These are phyloP conservation scores for Oxystoma pomonae DNA, from an alignment of 2,888 invertebrate genomes.

Conservation along the genomic window DNA sequence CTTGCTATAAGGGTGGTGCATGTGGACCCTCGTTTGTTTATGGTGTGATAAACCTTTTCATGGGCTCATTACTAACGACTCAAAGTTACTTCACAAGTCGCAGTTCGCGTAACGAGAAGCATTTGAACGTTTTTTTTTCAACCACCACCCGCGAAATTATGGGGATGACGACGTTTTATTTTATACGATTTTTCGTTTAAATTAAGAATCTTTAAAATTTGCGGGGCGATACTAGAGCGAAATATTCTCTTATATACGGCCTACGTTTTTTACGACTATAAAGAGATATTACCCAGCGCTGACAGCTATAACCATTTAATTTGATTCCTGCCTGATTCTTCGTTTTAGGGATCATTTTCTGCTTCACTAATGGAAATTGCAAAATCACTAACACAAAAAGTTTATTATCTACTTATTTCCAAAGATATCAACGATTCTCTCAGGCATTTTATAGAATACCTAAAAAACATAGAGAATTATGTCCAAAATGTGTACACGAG, in stretches of 20 bases:
- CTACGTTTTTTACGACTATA: no score
- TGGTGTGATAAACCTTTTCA: constrained; percentile 47
- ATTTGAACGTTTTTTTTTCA: background rate
- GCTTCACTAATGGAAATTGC: no score
- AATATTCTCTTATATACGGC: background rate
- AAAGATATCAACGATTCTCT: no score
- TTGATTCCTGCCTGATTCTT: background rate
- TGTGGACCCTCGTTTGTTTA: constrained; percentile 32
- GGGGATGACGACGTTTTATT: background rate
- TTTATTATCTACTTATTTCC: no score
- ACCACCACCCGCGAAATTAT: background rate
- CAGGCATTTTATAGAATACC: no score
- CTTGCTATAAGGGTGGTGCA: no score
- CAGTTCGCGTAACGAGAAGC: background rate
- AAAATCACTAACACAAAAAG: no score
- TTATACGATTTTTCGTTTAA: background rate
- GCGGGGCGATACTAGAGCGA: background rate
- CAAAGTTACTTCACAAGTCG: constrained; percentile 42
- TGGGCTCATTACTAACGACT: constrained; percentile 45
- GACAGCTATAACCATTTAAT: background rate
- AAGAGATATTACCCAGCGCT: background rate
- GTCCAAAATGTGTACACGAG: no score
- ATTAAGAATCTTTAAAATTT: no score
- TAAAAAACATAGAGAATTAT: no score
- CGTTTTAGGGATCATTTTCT: no score